Conservation (phyloP, 1,140 invertebrate genomes). For the Pseudomyrmex sp. region DNA sequence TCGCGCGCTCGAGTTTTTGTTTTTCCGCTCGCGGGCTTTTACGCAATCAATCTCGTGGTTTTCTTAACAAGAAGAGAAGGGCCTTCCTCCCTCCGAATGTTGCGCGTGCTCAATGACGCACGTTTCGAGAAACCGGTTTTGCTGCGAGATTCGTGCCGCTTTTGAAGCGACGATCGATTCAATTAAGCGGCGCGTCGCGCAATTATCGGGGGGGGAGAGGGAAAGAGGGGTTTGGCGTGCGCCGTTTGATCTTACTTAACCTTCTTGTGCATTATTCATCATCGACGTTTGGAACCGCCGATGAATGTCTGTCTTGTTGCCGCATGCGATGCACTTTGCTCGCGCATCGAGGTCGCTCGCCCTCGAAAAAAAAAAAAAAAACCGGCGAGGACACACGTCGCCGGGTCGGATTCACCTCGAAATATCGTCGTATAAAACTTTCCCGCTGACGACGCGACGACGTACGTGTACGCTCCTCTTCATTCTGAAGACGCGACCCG, state of each 20-base stretch:
- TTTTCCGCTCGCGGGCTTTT: not conserved
- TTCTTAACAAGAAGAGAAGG: too few relatives aligned
- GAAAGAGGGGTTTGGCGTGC: not conserved
- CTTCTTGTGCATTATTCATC: constrained; percentile 54
- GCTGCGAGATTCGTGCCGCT: not conserved
- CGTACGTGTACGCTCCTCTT: constrained; percentile 48
- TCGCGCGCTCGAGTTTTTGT: not conserved
- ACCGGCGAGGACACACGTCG: not conserved
- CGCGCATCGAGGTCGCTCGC: constrained; percentile 46
- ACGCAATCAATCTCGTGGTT: not conserved
- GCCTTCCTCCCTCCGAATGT: too few relatives aligned
- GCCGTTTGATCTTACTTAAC: constrained; percentile 46
- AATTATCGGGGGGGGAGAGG: constrained; percentile 32
- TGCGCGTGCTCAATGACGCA: not conserved
- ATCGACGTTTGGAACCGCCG: constrained; percentile 17
- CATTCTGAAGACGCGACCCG: constrained; percentile 53
- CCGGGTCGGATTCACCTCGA: not conserved
- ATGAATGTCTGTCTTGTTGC: not conserved
- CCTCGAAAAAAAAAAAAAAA: not conserved
- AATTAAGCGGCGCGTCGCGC: constrained; percentile 21
- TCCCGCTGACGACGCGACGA: constrained; percentile 42
- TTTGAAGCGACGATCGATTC: constrained; percentile 25
- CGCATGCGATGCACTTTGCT: constrained; percentile 21
- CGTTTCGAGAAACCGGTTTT: not conserved
- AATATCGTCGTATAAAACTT: constrained; percentile 67